Conservation (phyloP, 1,140 invertebrate species). For the Drosophila insularis region DNA sequence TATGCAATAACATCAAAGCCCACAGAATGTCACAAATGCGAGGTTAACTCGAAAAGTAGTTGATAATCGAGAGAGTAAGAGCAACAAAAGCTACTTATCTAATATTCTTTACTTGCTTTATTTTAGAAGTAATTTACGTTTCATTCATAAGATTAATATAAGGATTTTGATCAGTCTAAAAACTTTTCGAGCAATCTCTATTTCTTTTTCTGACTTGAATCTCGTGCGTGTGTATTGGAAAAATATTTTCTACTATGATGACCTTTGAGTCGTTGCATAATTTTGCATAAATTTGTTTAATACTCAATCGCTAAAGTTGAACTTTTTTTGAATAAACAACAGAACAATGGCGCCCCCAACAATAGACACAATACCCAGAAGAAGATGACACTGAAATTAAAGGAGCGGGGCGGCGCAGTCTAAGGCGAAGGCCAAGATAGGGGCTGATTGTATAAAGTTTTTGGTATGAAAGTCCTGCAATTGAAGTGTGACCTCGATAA, state of each 20-base stretch:
- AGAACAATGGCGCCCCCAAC: conserved; percentile 46
- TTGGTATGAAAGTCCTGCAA: conserved; percentile 35
- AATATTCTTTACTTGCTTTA: no score
- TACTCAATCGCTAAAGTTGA: conserved; percentile 59
- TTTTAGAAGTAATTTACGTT: no score
- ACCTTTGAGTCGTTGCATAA: conserved; percentile 49
- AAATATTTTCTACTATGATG: not conserved
- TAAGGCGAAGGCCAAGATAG: not conserved
- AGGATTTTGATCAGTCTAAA: no score
- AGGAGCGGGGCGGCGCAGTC: not conserved
- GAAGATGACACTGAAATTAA: conserved; percentile 63
- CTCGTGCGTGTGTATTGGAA: not conserved
- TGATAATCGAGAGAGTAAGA: not conserved
- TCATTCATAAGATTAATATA: no score
- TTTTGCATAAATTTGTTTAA: conserved; percentile 57
- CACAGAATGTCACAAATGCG: not conserved
- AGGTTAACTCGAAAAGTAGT: conserved; percentile 59
- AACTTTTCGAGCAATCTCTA: no score
- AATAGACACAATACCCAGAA: conserved; percentile 2
- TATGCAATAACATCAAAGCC: conserved; percentile 3
- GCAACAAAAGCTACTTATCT: no score
- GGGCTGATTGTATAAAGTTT: not conserved
- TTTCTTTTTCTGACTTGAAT: no score
- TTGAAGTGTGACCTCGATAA: conserved; percentile 69
- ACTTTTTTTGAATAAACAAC: conserved; percentile 42